Base-by-base conservation (phyloP, 37 sponge, comb jelly and placozoan genomes). In the Corticium candelabrum region DNA sequence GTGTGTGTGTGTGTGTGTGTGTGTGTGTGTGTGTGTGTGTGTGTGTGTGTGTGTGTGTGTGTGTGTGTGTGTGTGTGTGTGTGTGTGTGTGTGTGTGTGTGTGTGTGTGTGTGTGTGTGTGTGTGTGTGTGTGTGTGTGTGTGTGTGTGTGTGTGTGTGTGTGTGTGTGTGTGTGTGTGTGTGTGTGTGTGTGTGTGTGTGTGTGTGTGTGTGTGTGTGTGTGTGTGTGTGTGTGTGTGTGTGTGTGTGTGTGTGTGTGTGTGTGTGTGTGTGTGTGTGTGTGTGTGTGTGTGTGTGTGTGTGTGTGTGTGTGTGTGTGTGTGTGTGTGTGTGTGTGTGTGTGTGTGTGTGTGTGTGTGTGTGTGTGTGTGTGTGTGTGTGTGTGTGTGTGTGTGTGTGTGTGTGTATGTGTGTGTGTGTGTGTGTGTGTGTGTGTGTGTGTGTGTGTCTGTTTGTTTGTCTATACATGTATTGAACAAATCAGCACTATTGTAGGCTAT, bases 381-480 rank as follows among this genome's bases (percentile, higher is more conserved):
- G 56, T 43, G 56, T 43, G 56, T 43, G 56, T 43, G 11, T 43
- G 56, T 43, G 56, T 43, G 56, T 43, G 56, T 43, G 56, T 43
- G 56, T 43, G 56, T 43, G 56, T 43, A 11, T 43, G 56, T 43
- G 56, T 43, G 36, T 74, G 74, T 74, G 36, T 74, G 74, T 74
- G 36, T 74, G 74, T 74, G 36, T 74, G 74, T 74, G 36, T 74
- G 74, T 74, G 36, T 74, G 74, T 74, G 36, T 74, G 74, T 74
- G 36, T 74, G 74, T 74, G 36, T n/a, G n/a, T n/a, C n/a, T n/a
- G n/a, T n/a, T n/a, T n/a, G n/a, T n/a, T n/a, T n/a, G n/a, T n/a
- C n/a, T n/a, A n/a, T n/a, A n/a, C n/a, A n/a, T n/a, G n/a, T n/a
- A n/a, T n/a, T n/a, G n/a, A n/a, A n/a, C n/a, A n/a, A n/a, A n/a